Conservation (phyloP, 2,113 vertebrate genomes). For the Sinocyclocheilus maitianheensis region DNA sequence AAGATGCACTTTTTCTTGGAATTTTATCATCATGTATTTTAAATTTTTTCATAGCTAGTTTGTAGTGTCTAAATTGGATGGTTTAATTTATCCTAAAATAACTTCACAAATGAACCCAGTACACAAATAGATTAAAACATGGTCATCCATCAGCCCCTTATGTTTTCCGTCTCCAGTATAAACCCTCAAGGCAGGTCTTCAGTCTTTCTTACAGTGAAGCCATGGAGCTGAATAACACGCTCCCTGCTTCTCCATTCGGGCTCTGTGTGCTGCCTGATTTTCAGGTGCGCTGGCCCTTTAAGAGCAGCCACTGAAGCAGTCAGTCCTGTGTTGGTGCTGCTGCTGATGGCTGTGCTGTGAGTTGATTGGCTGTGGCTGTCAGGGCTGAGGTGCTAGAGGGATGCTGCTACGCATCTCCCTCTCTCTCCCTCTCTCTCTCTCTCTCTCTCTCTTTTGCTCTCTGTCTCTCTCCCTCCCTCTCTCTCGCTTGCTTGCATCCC, state of each 20-base stretch:
- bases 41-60: neutral
- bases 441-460: neutral
- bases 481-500: constrained; percentile 75
- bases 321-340: constrained; percentile 78
- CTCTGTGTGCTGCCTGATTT: constrained; percentile 52
- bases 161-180: neutral
- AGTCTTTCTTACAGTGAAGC: constrained; percentile 4
- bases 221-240: constrained; percentile 1
- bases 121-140: neutral
- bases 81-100: neutral
- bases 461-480: constrained; percentile 56
- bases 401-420: constrained; percentile 77
- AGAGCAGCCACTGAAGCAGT: constrained; percentile 79
- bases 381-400: constrained; percentile 81
- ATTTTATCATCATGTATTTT: neutral
- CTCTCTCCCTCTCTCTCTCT: constrained; percentile 22
- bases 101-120: neutral
- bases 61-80: neutral
- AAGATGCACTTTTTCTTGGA: neutral
- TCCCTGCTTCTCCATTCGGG: constrained; percentile 42
- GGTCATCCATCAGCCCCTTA: neutral
- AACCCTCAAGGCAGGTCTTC: neutral
- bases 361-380: constrained; percentile 88
- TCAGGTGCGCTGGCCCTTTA: constrained; percentile 76
- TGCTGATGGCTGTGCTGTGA: constrained; percentile 78